Conservation (phyloP, 2,888 invertebrate species). For the Orgyia antiqua region DNA sequence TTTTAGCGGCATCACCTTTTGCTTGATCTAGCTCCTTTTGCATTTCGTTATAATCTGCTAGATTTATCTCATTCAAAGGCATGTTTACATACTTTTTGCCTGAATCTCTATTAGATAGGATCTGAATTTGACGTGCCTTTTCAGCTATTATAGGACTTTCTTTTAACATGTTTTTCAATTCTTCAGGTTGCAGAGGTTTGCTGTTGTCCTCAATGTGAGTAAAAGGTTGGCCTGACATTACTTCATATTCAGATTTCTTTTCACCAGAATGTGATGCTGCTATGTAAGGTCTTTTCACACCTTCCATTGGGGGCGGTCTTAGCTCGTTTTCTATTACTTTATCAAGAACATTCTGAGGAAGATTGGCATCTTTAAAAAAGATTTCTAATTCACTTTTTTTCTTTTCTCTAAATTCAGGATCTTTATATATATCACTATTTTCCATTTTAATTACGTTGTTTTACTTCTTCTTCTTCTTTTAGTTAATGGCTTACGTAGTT, state of each 20-base stretch:
- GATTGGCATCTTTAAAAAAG: conserved; percentile 54
- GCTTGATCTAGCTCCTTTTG: conserved; percentile 47
- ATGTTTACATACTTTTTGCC: conserved; percentile 34
- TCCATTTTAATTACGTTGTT: conserved; percentile 28
- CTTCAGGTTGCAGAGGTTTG: conserved; percentile 45
- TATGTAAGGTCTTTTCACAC: conserved; percentile 46
- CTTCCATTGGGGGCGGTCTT: conserved; percentile 37
- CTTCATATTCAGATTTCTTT: conserved; percentile 59
- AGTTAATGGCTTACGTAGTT: not conserved
- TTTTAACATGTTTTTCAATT: conserved; percentile 51
- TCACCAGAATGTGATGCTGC: conserved; percentile 49
- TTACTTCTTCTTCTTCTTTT: not conserved
- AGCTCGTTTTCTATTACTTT: conserved; percentile 62
- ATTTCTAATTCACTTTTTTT: conserved; percentile 48
- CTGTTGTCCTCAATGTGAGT: conserved; percentile 49
- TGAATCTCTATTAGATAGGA: conserved; percentile 35
- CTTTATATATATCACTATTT: conserved; percentile 21
- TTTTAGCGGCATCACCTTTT: conserved; percentile 38
- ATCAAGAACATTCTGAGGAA: conserved; percentile 48
- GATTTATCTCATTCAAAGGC: conserved; percentile 52
- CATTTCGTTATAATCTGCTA: conserved; percentile 44
- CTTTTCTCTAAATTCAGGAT: conserved; percentile 41
- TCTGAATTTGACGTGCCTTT: conserved; percentile 66
- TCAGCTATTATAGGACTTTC: conserved; percentile 55
- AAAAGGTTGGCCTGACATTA: conserved; percentile 70